These are phyloP conservation scores for Samia ricini DNA, from an alignment of 1,140 invertebrate genomes.

Conservation along the genomic window DNA sequence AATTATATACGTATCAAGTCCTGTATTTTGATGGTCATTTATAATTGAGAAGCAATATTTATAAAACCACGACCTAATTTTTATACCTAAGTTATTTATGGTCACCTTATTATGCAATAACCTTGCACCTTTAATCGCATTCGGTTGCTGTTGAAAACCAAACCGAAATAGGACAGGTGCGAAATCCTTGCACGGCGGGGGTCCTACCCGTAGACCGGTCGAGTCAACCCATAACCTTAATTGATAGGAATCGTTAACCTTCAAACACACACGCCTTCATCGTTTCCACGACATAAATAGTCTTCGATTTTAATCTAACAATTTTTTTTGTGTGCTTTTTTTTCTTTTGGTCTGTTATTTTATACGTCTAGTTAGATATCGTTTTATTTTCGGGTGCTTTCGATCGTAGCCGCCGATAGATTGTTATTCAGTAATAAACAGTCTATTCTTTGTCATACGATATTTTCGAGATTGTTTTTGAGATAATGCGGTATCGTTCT, in stretches of 20 bases:
- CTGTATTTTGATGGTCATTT: no score
- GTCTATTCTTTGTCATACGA: conserved; percentile 71
- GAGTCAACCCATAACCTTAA: conserved; percentile 70
- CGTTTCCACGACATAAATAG: conserved; percentile 72
- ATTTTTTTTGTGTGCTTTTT: conserved; percentile 33
- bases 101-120: conserved; percentile 23
- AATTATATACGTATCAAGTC: no score
- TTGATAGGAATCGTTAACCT: conserved; percentile 77
- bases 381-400: conserved; percentile 74
- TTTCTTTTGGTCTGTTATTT: conserved; percentile 49
- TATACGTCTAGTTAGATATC: conserved; percentile 54
- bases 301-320: conserved; percentile 66
- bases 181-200: conserved; percentile 69
- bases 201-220: conserved; percentile 53
- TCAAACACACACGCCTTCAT: conserved; percentile 57
- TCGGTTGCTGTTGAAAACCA: conserved; percentile 58
- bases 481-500: conserved; percentile 51
- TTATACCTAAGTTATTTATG: conserved; percentile 14
- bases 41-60: no score
- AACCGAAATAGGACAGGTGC: conserved; percentile 70
- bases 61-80: no score
- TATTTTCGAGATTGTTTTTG: conserved; percentile 62
- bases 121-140: conserved; percentile 63
- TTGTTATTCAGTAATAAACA: conserved; percentile 66
- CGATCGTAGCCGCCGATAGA: conserved; percentile 42